Evolutionary conservation across 2,797 vertebrate genomes (phyloP), one percentile per base, ranked within the genome.

Genomic region (Tiaroga cobitis): DNA sequence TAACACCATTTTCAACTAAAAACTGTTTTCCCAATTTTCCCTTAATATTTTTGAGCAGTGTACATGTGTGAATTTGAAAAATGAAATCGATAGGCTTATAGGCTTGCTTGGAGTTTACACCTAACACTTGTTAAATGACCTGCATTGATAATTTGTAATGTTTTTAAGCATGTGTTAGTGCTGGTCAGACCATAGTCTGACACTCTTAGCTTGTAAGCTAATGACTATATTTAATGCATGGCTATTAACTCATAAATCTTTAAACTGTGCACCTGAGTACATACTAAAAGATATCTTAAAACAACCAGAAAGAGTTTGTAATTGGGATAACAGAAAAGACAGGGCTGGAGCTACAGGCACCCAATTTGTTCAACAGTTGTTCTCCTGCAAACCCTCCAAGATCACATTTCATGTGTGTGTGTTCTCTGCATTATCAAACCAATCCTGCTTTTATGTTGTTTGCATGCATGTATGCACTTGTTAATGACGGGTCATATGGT

Each of bases 141-240:
- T 78, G 34, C n/a, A 46, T 79, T 32, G 46, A 79, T 79, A 21
- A 43, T 43, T 29, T 13, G 9, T 79, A 11, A 63, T 65, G 37
- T 43, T 21, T 59, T 78, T 74, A 49, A 73, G n/a, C 41, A 49
- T 67, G 19, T 68, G 32, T 54, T 18, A 49, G 43, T 80, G 18
- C 32, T 26, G 34, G 43, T 37, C 15, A 10, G 65, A 81, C 46
- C 65, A 81, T 69, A 81, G 49, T 61, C 80, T 82, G n/a, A 82
- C 51, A 41, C 15, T 39, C 24, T 11, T n/a, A 81, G 24, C 15
- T 43, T 32, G n/a, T 79, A 79, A 46, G 26, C 26, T 65, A 46
- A 80, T 65, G 18, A 32, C 39, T 46, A 32, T 65, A 46, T 11
- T 65, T 65, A 26, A 26, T 46, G 76, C 16, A n/a, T 43, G 26